Evolutionary conservation across 2,888 invertebrate genomes (phyloP).

Genomic region (Drosophila ustulata): DNA sequence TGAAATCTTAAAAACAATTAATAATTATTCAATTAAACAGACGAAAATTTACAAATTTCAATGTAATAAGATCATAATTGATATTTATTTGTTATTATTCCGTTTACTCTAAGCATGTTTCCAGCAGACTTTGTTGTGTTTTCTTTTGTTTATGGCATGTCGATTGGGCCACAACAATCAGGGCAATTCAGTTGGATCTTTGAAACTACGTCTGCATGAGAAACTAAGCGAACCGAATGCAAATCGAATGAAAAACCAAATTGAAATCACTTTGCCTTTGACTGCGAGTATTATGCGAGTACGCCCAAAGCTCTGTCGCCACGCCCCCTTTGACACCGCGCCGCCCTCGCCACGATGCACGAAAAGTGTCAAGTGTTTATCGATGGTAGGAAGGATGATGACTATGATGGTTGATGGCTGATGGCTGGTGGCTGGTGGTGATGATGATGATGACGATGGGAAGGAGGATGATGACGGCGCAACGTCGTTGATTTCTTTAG

Average conservation of each 20-base stretch:
- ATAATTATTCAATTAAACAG: background rate
- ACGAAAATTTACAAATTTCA: background rate
- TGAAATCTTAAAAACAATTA: background rate
- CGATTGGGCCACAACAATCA: constrained; percentile 11
- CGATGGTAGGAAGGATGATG: constrained; percentile 29
- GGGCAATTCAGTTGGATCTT: constrained; percentile 9
- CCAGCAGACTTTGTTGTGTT: background rate
- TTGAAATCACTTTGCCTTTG: constrained; percentile 58
- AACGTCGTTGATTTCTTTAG: constrained; percentile 65
- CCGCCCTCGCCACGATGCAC: constrained; percentile 25
- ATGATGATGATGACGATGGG: constrained; percentile 21
- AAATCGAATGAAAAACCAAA: constrained; percentile 59
- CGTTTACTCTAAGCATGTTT: background rate
- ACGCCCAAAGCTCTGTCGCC: constrained; percentile 5
- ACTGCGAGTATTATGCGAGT: constrained; percentile 8
- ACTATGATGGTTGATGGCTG: constrained; percentile 25
- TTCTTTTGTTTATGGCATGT: background rate
- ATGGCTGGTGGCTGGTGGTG: constrained; percentile 15
- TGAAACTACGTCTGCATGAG: constrained; percentile 37
- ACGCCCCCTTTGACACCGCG: background rate
- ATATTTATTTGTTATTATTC: background rate
- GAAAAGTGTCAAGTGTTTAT: constrained; percentile 70
- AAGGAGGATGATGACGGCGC: background rate
- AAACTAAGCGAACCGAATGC: constrained; percentile 40
- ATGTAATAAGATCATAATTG: background rate